Percentiles rank a stretch among this genome's conserved stretches.
These are phyloP conservation scores for Chionoecetes opilio DNA, from an alignment of 1,140 invertebrate species.

Conservation along the genomic window DNA sequence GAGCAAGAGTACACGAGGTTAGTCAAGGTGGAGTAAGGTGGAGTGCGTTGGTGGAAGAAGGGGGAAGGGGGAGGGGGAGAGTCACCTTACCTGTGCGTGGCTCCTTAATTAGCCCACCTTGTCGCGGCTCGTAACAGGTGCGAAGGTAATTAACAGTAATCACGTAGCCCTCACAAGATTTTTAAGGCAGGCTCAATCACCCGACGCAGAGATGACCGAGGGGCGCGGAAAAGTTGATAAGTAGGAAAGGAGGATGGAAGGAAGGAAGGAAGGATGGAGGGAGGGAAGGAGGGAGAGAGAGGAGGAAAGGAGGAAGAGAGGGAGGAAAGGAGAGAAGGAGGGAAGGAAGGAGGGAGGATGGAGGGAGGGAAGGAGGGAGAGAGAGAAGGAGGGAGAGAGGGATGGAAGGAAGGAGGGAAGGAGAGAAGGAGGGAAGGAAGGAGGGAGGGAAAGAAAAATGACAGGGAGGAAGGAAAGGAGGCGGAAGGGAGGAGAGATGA, in stretches of 20 bases:
- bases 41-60: neutral
- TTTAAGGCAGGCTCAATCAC: conserved; percentile 59
- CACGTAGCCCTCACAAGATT: conserved; percentile 49
- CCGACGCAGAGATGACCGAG: neutral
- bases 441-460: neutral
- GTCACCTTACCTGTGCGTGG: conserved; percentile 43
- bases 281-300: neutral
- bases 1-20: too few relatives aligned
- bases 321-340: neutral
- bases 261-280: neutral
- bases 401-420: neutral
- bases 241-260: neutral
- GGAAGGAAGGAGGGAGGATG: neutral
- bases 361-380: neutral
- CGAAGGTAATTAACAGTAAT: conserved; percentile 54
- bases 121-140: conserved; percentile 46
- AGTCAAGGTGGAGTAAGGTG: neutral
- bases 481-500: neutral
- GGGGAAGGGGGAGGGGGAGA: neutral
- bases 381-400: neutral
- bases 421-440: neutral
- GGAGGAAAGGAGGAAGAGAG: neutral
- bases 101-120: conserved; percentile 62
- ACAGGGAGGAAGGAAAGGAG: neutral
- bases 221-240: conserved; percentile 31